phyloP scores from a whole-genome alignment of 1,140 invertebrate species.

The Aphidius ervi region DNA sequence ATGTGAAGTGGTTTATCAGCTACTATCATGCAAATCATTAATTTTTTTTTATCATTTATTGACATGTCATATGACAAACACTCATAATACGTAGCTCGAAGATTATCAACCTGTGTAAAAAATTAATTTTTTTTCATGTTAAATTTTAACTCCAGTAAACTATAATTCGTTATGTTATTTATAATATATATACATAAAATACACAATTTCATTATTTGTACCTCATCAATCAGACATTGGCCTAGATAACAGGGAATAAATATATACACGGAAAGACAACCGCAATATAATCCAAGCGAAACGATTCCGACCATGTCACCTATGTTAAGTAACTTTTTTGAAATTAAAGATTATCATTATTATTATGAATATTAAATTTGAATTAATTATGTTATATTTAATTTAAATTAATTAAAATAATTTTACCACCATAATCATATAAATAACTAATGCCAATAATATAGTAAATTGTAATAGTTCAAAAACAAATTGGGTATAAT shows the following conservation, averaged over 20 bases:
- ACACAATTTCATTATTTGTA: neutral
- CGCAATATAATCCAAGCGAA: neutral
- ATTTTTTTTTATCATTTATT: neutral
- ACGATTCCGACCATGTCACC: neutral
- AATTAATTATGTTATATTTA: too few relatives aligned
- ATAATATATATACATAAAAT: too few relatives aligned
- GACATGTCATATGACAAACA: constrained; percentile 17
- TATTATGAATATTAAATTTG: too few relatives aligned
- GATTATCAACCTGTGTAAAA: neutral
- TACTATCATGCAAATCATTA: constrained; percentile 13
- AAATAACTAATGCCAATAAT: neutral
- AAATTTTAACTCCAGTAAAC: too few relatives aligned
- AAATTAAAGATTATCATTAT: too few relatives aligned
- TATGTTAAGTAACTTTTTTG: too few relatives aligned
- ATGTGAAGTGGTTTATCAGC: constrained; percentile 11
- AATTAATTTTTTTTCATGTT: too few relatives aligned
- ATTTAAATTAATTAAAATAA: too few relatives aligned
- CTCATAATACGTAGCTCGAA: constrained; percentile 9
- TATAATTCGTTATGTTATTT: too few relatives aligned
- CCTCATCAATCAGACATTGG: neutral
- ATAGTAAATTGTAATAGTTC: neutral
- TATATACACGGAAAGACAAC: neutral
- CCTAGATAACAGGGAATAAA: neutral
- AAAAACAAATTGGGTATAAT: neutral
- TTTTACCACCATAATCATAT: too few relatives aligned